Evolutionary conservation across 2,113 vertebrate species (phyloP).

Genomic region (Grammomys dolichurus): DNA sequence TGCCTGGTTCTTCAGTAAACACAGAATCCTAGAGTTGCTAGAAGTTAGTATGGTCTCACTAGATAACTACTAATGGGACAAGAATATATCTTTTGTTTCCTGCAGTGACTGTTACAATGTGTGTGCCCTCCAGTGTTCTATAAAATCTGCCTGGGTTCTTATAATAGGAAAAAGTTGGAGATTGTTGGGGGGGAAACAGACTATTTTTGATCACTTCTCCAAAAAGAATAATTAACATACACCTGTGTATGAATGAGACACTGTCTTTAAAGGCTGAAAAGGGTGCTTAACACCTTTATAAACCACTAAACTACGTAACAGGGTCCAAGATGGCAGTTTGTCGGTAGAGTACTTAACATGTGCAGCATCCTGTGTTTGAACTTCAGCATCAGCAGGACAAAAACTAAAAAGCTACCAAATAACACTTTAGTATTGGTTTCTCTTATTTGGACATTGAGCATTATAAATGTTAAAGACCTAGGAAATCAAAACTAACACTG

Average conservation of each 20-base stretch:
- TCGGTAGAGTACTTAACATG: background rate
- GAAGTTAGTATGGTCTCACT: constrained; percentile 37
- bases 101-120: background rate
- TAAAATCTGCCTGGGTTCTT: constrained; percentile 16
- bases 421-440: constrained; percentile 34
- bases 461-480: background rate
- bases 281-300: background rate
- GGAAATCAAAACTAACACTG: background rate
- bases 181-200: background rate
- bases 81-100: constrained; percentile 44
- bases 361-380: background rate
- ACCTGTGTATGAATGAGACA: background rate
- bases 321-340: background rate
- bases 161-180: background rate
- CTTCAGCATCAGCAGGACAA: background rate
- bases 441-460: constrained; percentile 39
- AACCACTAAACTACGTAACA: constrained; percentile 21
- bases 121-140: background rate
- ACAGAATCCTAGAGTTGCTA: background rate
- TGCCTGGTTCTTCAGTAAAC: background rate
- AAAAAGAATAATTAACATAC: background rate
- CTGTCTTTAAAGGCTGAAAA: constrained; percentile 51
- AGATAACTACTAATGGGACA: background rate
- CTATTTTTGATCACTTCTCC: background rate
- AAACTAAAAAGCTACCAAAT: background rate